Base-by-base conservation (phyloP, 2,797 vertebrate genomes). In the Siniperca scherzeri region DNA sequence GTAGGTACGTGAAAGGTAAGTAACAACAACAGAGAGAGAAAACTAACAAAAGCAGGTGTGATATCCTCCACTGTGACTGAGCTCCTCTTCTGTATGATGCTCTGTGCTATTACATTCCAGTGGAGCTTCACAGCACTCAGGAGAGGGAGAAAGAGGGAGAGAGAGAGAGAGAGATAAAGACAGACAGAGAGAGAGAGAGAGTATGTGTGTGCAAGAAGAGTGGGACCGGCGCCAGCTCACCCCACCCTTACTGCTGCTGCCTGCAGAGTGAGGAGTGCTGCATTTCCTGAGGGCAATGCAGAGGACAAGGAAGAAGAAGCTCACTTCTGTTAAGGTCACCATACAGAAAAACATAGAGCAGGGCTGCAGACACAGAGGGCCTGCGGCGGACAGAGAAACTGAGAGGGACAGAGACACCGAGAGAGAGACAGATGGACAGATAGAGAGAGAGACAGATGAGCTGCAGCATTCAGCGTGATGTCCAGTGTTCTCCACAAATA, bases 261-360 rank as follows among this genome's bases (percentile, higher is more conserved):
- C 93, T 94, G 94, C 95, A 94, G 93, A 93, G 91, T 69, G 88
- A 92, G 86, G 76, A 95, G 91, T 94, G 90, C 94, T 94, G 95
- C 94, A 95, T 94, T 93, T 95, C 93, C 93, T 93, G 94, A 94
- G 93, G 95, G 92, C 92, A 94, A 89, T 92, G 93, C 94, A 95
- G 95, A 95, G 91, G 93, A 95, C 90, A 81, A 91, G 89, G 85
- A 81, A 81, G 87, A 91, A 78, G 92, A 91, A 88, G 87, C 82
- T 90, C 76, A 40, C 80, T 88, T 80, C 70, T 84, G 88, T 77
- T 84, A 87, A 92, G 91, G 91, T 94, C 89, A 92, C 78, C 56
- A 36, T 79, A 78, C 74, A 74, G 81, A 79, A 77, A 52, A 90
- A 88, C 77, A 81, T 17, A 50, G 80, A 74, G 78, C 66, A 7